phyloP scores from a whole-genome alignment of 2,113 vertebrate genomes.

The Callithrix jacchus region DNA sequence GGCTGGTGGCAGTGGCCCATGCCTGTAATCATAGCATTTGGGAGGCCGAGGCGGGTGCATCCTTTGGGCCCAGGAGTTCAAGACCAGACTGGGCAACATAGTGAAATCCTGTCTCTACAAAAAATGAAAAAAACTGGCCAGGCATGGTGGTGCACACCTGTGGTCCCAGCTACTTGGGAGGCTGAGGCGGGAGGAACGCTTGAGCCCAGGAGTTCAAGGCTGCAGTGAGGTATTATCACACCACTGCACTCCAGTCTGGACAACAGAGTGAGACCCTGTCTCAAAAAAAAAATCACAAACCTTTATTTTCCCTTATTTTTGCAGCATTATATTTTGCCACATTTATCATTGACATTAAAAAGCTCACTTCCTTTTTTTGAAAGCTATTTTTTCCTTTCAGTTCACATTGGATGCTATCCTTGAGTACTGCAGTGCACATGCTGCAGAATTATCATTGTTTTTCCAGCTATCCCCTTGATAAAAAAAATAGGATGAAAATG shows the following conservation, averaged over 20 bases:
- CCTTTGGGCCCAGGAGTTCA: not conserved
- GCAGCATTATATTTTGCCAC: slow-evolving; percentile 20
- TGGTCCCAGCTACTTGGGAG: not conserved
- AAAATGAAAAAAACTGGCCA: not conserved
- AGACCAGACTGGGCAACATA: not conserved
- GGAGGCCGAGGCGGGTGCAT: not conserved
- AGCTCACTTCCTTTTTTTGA: slow-evolving; percentile 64
- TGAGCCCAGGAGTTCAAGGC: not conserved
- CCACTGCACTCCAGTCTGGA: too few relatives aligned
- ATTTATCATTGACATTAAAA: slow-evolving; percentile 70
- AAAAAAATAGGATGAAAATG: not conserved
- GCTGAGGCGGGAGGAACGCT: not conserved
- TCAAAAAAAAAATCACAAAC: not conserved
- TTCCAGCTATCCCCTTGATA: slow-evolving; percentile 26
- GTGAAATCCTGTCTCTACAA: too few relatives aligned
- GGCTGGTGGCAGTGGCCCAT: not conserved
- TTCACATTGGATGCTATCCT: slow-evolving; percentile 65
- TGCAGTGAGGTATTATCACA: too few relatives aligned
- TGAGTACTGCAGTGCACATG: slow-evolving; percentile 59
- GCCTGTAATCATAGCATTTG: not conserved
- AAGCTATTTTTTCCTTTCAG: slow-evolving; percentile 61
- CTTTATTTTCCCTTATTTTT: slow-evolving; percentile 54
- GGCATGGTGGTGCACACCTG: not conserved
- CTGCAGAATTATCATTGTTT: slow-evolving; percentile 52
- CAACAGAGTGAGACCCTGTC: not conserved